Base-by-base conservation (phyloP, 1,140 invertebrate genomes). In the Eupeodes corollae region DNA sequence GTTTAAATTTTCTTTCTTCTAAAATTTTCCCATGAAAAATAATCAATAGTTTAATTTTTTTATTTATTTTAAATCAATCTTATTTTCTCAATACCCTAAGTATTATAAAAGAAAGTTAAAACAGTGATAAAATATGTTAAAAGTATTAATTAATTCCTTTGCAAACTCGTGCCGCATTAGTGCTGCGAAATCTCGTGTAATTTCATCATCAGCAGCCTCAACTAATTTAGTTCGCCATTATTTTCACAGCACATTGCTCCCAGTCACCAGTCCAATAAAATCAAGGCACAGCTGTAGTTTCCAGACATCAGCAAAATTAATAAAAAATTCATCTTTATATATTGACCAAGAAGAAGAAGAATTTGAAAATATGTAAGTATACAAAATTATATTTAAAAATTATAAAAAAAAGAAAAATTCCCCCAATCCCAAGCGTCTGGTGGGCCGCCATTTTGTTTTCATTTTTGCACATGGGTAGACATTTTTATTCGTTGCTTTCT, bases 101-200 rank as follows among this genome's bases (percentile, higher is more conserved):
- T 43, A 43, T 14, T 10, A 31, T 16, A 44, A 42, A 42, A 19
- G 33, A 19, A 44, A 32, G 47, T 49, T 42, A 30, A 32, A 44
- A 48, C 35, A 37, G 13, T n/a, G 35, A 37, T 37, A 37, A 37
- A 37, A n/a, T 15, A 37, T 66, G 63, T 51, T 66, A 34, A 66
- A 66, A 54, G 46, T 66, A 44, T 48, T 52, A 33, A 40, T 66
- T 47, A 62, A 63, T 55, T 58, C 61, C 18, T 50, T 63, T 19
- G 53, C 42, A 11, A 51, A 45, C 51, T 46, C 56, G 49, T 56
- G 51, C 51, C 33, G 32, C 18, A 16, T 45, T 18, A 14, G 32
- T 37, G n/a, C 10, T 21, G 31, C 35, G 32, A 35, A 38, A 46
- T 35, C 34, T 12, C 5, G 35, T 15, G 15, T 2, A 35, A n/a